Evolutionary conservation across 2,888 invertebrate species (phyloP).

Genomic region (Stictocephala bisonia): DNA sequence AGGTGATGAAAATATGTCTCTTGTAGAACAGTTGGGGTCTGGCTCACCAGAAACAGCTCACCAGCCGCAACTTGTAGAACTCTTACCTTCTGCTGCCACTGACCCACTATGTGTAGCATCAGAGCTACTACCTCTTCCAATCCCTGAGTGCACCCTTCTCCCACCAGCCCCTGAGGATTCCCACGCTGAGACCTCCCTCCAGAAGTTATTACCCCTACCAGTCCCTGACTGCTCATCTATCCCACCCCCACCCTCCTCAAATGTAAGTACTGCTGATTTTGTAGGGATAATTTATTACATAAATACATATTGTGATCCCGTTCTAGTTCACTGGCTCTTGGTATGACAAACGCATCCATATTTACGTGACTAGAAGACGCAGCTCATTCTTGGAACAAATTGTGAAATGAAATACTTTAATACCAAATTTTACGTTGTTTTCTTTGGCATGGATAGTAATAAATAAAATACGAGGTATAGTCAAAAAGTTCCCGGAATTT

Average conservation of each 20-base stretch:
- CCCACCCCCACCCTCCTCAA: not conserved
- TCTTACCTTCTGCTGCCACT: too few relatives aligned
- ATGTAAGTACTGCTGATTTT: not conserved
- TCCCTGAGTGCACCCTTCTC: not conserved
- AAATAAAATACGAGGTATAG: too few relatives aligned
- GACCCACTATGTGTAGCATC: not conserved
- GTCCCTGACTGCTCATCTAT: not conserved
- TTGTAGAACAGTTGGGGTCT: slow-evolving; percentile 1
- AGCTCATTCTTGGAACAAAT: too few relatives aligned
- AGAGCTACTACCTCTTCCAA: not conserved
- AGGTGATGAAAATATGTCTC: slow-evolving; percentile 32
- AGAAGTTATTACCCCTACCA: not conserved
- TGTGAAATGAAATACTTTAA: too few relatives aligned
- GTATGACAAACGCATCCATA: too few relatives aligned
- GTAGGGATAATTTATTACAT: not conserved
- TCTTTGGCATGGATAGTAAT: too few relatives aligned
- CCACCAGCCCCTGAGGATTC: not conserved
- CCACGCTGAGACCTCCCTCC: too few relatives aligned
- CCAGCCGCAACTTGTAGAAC: slow-evolving; percentile 10
- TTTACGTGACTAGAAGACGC: too few relatives aligned
- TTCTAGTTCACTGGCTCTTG: too few relatives aligned
- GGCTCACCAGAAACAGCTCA: slow-evolving; percentile 20
- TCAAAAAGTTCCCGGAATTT: too few relatives aligned
- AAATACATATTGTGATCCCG: too few relatives aligned
- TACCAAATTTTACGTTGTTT: too few relatives aligned